Conservation (phyloP, 2,888 invertebrate species). For the Xanthia togata region DNA sequence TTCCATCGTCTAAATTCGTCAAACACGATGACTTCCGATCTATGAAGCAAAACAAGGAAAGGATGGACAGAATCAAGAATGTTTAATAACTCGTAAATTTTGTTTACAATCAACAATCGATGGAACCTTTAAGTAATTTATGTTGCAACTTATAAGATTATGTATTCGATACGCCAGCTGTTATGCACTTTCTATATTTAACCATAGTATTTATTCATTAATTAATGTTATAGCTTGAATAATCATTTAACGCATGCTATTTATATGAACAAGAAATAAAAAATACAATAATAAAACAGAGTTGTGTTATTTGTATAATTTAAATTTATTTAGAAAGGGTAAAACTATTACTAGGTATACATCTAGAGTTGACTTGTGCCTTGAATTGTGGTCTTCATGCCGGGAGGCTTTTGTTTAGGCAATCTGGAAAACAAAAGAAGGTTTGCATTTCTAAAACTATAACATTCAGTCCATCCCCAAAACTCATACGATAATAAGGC, state of each 20-base stretch:
- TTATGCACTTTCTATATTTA: constrained; percentile 10
- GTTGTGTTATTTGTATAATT: constrained; percentile 17
- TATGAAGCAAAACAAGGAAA: background rate
- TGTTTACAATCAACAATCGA: too few species aligned
- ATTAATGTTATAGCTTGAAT: constrained; percentile 16
- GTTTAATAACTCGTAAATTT: too few species aligned
- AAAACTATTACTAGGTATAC: background rate
- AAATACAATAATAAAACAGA: constrained; percentile 39
- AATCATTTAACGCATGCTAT: constrained; percentile 46
- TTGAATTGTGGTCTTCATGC: constrained; percentile 84
- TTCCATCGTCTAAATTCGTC: background rate
- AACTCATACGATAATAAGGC: background rate
- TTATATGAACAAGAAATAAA: constrained; percentile 49
- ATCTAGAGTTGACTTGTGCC: constrained; percentile 85
- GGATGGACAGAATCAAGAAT: background rate
- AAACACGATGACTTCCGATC: constrained; percentile 3
- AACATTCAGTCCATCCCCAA: background rate
- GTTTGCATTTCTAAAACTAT: background rate
- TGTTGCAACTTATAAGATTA: constrained; percentile 1
- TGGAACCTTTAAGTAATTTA: constrained; percentile 2
- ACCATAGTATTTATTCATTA: constrained; percentile 42
- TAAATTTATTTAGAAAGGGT: constrained; percentile 36
- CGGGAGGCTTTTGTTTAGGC: constrained; percentile 85
- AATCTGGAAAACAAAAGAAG: constrained; percentile 74
- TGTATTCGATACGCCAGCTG: constrained; percentile 11